Evolutionary conservation across 2,113 vertebrate genomes (phyloP).

Genomic region (Trogon melanurus): DNA sequence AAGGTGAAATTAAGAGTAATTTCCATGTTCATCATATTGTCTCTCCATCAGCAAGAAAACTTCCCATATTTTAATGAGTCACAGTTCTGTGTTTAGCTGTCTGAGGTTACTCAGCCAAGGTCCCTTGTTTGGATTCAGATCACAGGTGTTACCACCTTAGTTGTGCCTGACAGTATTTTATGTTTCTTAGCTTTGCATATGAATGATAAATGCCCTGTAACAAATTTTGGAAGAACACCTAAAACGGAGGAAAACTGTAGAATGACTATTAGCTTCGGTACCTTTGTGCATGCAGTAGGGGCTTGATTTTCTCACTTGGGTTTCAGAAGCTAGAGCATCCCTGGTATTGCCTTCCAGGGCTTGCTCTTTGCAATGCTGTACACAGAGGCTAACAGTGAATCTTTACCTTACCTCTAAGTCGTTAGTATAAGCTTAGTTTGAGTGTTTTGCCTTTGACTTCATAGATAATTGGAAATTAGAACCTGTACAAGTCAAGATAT

Average conservation of each 20-base stretch:
- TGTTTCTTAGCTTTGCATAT: background rate
- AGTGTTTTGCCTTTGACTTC: background rate
- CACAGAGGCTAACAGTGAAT: background rate
- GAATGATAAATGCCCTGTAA: background rate
- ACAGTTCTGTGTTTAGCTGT: background rate
- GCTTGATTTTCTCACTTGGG: background rate
- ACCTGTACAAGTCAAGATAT: background rate
- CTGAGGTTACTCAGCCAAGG: background rate
- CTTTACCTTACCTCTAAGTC: background rate
- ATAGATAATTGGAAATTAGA: background rate
- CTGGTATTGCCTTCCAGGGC: background rate
- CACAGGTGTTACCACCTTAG: background rate
- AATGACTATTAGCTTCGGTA: background rate
- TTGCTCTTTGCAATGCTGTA: background rate
- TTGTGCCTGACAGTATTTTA: background rate
- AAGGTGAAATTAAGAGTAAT: background rate
- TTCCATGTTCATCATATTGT: background rate
- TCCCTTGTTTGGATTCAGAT: background rate
- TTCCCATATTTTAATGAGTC: background rate
- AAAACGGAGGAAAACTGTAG: background rate
- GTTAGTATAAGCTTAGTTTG: background rate
- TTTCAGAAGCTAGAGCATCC: background rate
- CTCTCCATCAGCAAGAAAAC: background rate
- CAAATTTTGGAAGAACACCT: background rate
- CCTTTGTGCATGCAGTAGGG: background rate